These are phyloP conservation scores for Knipowitschia caucasica DNA, from an alignment of 2,797 vertebrate genomes.

Conservation along the genomic window DNA sequence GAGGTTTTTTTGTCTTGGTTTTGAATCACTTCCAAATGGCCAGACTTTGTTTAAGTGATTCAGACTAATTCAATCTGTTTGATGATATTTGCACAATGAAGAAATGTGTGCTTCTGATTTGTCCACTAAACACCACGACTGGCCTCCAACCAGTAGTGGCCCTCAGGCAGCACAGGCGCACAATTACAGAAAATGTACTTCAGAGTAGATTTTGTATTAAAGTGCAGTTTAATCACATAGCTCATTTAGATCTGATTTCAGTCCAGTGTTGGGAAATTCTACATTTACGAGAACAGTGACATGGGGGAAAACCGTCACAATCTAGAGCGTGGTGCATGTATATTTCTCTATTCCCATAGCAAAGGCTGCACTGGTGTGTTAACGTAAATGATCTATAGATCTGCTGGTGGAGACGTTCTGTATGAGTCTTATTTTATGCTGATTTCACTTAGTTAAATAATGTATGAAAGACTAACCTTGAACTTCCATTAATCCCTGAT, in stretches of 20 bases:
- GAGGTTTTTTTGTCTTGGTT: background rate
- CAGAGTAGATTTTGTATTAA: too few relatives aligned
- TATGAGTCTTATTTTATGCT: background rate
- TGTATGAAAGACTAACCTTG: slow-evolving; percentile 7
- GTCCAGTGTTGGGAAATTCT: too few relatives aligned
- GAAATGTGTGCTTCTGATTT: slow-evolving; percentile 10
- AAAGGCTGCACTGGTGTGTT: background rate
- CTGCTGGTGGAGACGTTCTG: background rate
- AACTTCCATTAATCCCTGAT: slow-evolving; percentile 1
- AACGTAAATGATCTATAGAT: background rate
- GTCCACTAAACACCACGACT: background rate
- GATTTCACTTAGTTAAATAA: slow-evolving; percentile 14
- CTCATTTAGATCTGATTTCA: too few relatives aligned
- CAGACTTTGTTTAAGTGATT: slow-evolving; percentile 26
- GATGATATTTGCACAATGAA: slow-evolving; percentile 26
- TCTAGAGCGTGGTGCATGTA: too few relatives aligned
- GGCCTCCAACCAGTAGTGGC: background rate
- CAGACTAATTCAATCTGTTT: slow-evolving; percentile 22
- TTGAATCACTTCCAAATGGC: slow-evolving; percentile 21
- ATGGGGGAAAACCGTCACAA: too few relatives aligned
- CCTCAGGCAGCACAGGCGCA: too few relatives aligned
- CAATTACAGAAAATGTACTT: too few relatives aligned
- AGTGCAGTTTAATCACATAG: too few relatives aligned
- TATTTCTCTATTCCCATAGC: too few relatives aligned
- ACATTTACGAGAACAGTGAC: too few relatives aligned